Percentiles rank a stretch among this genome's conserved stretches.
phyloP scores from a whole-genome alignment of 2,888 invertebrate genomes.

The Linhomoeus sp. region DNA sequence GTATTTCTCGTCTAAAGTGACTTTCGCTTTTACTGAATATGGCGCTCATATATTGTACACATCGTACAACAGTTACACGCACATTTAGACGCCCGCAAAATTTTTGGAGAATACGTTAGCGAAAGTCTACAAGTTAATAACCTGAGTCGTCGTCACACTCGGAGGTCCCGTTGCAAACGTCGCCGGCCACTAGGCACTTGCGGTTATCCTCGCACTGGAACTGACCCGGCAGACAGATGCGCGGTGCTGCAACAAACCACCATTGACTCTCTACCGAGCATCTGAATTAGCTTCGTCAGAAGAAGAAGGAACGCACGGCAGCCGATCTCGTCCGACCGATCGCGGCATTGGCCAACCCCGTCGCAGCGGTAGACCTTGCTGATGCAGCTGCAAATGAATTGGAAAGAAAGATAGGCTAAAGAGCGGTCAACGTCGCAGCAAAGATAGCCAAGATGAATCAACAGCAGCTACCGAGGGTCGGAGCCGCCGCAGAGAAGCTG shows the following conservation, averaged over 20 bases:
- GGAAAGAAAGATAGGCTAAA: neutral
- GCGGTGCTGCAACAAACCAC: slow-evolving; percentile 21
- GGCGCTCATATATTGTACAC: too few species aligned
- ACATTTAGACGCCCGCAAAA: too few species aligned
- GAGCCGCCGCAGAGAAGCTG: slow-evolving; percentile 18
- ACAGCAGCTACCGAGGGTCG: slow-evolving; percentile 13
- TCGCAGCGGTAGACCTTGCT: slow-evolving; percentile 18
- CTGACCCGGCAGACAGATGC: slow-evolving; percentile 66
- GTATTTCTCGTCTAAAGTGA: too few species aligned
- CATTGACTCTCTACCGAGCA: neutral
- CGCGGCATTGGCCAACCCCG: slow-evolving; percentile 16
- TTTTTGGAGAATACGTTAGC: too few species aligned
- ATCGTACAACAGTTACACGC: too few species aligned
- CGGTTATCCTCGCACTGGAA: slow-evolving; percentile 81
- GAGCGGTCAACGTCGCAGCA: neutral
- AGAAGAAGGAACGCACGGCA: slow-evolving; percentile 14
- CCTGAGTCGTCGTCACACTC: slow-evolving; percentile 16
- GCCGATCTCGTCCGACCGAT: slow-evolving; percentile 15
- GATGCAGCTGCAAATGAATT: slow-evolving; percentile 11
- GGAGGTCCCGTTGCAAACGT: slow-evolving; percentile 14
- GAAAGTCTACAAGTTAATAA: too few species aligned
- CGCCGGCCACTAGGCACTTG: slow-evolving; percentile 12
- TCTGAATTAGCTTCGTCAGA: neutral
- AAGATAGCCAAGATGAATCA: too few species aligned
- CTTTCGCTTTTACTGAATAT: too few species aligned